Conservation (phyloP, 2,888 invertebrate genomes). For the Ypsolopha sequella region DNA sequence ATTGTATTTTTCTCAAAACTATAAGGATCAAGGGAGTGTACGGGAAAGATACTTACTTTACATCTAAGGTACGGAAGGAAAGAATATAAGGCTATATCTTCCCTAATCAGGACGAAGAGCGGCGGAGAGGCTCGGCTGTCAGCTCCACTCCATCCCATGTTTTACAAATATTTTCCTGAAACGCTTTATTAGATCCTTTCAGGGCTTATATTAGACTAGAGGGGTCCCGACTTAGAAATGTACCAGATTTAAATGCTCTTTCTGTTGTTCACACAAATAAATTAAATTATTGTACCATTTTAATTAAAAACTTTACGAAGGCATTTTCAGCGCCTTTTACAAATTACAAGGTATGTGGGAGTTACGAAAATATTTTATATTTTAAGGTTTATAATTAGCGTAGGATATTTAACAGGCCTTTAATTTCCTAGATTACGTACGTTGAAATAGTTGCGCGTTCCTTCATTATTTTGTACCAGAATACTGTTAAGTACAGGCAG, state of each 20-base stretch:
- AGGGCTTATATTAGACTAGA: slow-evolving; percentile 4
- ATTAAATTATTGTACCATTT: too few species aligned
- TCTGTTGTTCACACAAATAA: too few species aligned
- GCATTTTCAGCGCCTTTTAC: too few species aligned
- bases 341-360: too few species aligned
- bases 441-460: too few species aligned
- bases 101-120: slow-evolving; percentile 32
- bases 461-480: too few species aligned
- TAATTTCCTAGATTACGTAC: too few species aligned
- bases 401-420: too few species aligned
- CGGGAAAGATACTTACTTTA: neutral
- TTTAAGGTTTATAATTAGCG: too few species aligned
- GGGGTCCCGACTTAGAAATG: neutral
- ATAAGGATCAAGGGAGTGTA: neutral
- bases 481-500: too few species aligned
- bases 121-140: neutral
- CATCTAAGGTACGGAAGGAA: slow-evolving; percentile 21
- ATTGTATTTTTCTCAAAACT: neutral
- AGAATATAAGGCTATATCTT: slow-evolving; percentile 41
- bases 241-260: neutral
- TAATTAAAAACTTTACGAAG: too few species aligned
- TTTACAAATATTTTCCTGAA: slow-evolving; percentile 34
- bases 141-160: slow-evolving; percentile 15
- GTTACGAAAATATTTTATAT: too few species aligned
- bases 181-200: slow-evolving; percentile 32